Conservation (phyloP, 2,888 invertebrate genomes). For the Nomada goodeniana region DNA sequence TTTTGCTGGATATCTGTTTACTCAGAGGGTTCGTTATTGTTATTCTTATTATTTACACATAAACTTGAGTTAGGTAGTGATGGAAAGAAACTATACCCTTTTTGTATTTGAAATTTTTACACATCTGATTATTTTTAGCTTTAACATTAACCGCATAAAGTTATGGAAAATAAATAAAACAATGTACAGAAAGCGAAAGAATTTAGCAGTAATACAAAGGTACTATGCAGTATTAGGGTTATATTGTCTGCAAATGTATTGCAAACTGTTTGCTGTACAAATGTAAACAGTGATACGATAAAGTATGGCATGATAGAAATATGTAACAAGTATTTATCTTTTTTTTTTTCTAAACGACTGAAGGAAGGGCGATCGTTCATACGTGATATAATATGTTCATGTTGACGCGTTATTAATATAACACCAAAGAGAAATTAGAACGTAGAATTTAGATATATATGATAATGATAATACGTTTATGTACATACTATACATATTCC, state of each 20-base stretch:
- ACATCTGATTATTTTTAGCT: conserved; percentile 58
- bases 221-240: conserved; percentile 54
- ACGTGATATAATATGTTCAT: conserved; percentile 64
- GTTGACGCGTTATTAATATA: conserved; percentile 64
- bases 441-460: conserved; percentile 61
- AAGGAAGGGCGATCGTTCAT: conserved; percentile 54
- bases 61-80: conserved; percentile 66
- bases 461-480: conserved; percentile 60
- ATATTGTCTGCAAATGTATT: conserved; percentile 55
- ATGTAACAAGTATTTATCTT: conserved; percentile 64
- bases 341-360: conserved; percentile 40
- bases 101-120: conserved; percentile 53
- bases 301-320: conserved; percentile 66
- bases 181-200: conserved; percentile 67
- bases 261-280: conserved; percentile 65
- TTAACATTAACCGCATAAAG: conserved; percentile 52
- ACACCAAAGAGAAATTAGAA: conserved; percentile 64
- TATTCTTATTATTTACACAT: conserved; percentile 65
- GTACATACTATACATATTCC: conserved; percentile 71
- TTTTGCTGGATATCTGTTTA: conserved; percentile 48
- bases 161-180: conserved; percentile 69
- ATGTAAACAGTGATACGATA: conserved; percentile 60
- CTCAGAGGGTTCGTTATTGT: conserved; percentile 14
- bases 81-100: conserved; percentile 52
- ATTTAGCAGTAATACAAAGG: conserved; percentile 61